Conservation (phyloP, 2,797 vertebrate genomes). For the Crenuchus spilurus region DNA sequence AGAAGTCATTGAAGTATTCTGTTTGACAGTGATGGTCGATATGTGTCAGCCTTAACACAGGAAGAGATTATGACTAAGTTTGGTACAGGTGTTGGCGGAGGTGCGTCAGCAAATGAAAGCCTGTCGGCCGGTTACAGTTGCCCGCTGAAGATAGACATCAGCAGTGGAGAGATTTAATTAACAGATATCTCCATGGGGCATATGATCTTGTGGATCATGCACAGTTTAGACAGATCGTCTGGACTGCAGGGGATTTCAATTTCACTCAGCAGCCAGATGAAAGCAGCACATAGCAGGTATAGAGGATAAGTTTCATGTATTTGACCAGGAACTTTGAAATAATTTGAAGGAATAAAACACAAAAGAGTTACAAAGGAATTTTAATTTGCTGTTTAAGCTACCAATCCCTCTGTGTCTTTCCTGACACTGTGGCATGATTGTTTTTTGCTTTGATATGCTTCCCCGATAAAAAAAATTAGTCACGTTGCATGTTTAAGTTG, state of each 20-base stretch:
- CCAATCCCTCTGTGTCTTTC: conserved; percentile 33
- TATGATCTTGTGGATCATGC: conserved; percentile 27
- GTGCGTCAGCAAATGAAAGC: conserved; percentile 50
- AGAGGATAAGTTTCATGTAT: background rate
- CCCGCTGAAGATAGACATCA: conserved; percentile 76
- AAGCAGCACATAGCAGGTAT: background rate
- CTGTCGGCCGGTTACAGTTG: conserved; percentile 70
- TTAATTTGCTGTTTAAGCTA: background rate
- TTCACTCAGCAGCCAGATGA: conserved; percentile 4
- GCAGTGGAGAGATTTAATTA: conserved; percentile 81
- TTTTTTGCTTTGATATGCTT: too few species aligned
- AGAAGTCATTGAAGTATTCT: background rate
- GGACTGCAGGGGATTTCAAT: conserved; percentile 11
- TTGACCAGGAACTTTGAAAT: background rate
- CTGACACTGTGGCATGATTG: too few species aligned
- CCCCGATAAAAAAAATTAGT: too few species aligned
- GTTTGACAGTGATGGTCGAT: background rate
- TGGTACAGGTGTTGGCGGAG: background rate
- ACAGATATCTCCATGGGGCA: conserved; percentile 73
- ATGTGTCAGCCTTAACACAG: background rate
- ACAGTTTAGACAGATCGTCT: conserved; percentile 10
- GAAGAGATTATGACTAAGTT: conserved; percentile 20
- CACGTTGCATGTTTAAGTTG: too few species aligned
- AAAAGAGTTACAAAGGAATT: background rate
- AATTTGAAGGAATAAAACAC: background rate